These are phyloP conservation scores for Tetragonula clypearis DNA, from an alignment of 1,140 invertebrate species.

Conservation along the genomic window DNA sequence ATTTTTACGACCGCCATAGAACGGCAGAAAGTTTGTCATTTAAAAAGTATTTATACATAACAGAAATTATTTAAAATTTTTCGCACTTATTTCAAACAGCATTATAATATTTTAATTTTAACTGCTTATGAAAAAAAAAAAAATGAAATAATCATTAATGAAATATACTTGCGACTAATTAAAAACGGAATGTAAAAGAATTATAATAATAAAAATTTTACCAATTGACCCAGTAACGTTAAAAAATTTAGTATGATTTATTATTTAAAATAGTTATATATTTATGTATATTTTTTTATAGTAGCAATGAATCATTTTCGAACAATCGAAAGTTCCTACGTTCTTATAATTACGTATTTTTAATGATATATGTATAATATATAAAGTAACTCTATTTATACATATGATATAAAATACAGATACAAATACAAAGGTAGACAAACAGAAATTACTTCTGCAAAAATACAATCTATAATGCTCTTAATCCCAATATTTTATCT, in stretches of 20 bases:
- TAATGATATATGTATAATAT: not conserved
- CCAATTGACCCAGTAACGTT: not conserved
- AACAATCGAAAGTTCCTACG: not conserved
- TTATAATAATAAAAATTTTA: not conserved
- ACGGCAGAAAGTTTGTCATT: not conserved
- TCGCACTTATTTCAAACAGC: not conserved
- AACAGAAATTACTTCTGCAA: not conserved
- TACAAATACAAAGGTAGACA: not conserved
- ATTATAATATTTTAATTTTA: not conserved
- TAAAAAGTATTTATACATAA: not conserved
- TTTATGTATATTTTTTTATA: not conserved
- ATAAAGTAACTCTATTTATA: slow-evolving; percentile 10
- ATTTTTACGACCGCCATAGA: slow-evolving; percentile 45
- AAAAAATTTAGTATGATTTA: not conserved
- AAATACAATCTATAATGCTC: not conserved
- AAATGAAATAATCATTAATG: not conserved
- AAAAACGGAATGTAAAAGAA: not conserved
- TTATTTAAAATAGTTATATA: not conserved
- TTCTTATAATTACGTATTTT: not conserved
- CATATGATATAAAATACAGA: slow-evolving; percentile 32
- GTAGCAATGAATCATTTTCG: not conserved
- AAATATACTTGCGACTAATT: not conserved
- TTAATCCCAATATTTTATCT: slow-evolving; percentile 99
- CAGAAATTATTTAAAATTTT: not conserved
- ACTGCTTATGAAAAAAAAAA: not conserved